Conservation (phyloP, 2,113 vertebrate genomes). For the Catharus minimus region DNA sequence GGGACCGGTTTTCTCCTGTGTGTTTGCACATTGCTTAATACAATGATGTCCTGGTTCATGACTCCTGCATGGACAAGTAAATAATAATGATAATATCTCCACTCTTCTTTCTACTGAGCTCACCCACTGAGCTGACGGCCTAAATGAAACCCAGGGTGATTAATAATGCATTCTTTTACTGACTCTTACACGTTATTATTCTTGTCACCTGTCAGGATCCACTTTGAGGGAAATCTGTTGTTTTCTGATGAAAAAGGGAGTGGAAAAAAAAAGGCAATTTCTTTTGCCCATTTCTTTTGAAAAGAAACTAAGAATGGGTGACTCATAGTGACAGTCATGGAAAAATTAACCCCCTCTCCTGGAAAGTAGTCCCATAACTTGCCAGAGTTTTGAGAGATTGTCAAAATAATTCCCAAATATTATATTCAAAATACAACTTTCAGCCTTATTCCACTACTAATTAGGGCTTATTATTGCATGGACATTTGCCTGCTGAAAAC, state of each 20-base stretch:
- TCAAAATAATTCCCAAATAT: not conserved
- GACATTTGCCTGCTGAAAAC: conserved; percentile 5
- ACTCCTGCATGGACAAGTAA: conserved; percentile 53
- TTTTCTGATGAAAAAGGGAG: conserved; percentile 51
- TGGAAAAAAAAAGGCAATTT: conserved; percentile 2
- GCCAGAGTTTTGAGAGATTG: not conserved
- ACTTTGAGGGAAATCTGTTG: conserved; percentile 65
- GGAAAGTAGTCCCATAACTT: not conserved
- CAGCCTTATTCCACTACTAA: not conserved
- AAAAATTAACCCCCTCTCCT: not conserved
- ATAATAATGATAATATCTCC: conserved; percentile 60
- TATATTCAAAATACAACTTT: not conserved
- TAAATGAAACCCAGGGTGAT: conserved; percentile 60
- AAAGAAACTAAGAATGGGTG: conserved; percentile 28
- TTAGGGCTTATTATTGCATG: not conserved
- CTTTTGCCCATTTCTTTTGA: conserved; percentile 2
- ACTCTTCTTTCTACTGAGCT: conserved; percentile 50
- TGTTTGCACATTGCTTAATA: conserved; percentile 52
- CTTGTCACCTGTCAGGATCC: conserved; percentile 65
- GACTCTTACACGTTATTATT: conserved; percentile 68
- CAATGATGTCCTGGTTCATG: conserved; percentile 18
- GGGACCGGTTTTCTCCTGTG: not conserved
- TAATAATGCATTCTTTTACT: conserved; percentile 69
- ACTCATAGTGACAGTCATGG: not conserved
- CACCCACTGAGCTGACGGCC: conserved; percentile 47